Evolutionary conservation across 2,797 vertebrate genomes (phyloP).

Genomic region (Acanthurus tractus): DNA sequence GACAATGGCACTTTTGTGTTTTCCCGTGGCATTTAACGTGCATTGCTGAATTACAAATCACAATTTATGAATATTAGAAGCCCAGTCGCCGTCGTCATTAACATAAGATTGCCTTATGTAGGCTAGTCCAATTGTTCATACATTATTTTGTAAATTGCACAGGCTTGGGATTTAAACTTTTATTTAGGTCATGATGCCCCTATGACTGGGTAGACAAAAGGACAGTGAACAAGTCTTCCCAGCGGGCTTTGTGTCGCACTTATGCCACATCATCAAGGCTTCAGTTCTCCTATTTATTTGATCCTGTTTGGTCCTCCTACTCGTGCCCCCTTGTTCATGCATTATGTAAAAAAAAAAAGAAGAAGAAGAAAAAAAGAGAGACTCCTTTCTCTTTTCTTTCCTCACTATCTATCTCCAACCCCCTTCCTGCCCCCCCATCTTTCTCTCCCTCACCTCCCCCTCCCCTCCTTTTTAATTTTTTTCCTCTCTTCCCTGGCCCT

Average conservation of each 20-base stretch:
- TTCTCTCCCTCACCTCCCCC: constrained; percentile 47
- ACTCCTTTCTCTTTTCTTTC: constrained; percentile 78
- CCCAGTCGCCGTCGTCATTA: constrained; percentile 67
- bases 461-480: constrained; percentile 46
- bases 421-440: constrained; percentile 53
- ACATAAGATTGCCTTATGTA: constrained; percentile 77
- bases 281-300: constrained; percentile 83
- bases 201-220: constrained; percentile 81
- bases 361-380: constrained; percentile 42
- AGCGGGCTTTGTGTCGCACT: constrained; percentile 84
- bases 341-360: constrained; percentile 72
- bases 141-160: constrained; percentile 65
- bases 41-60: constrained; percentile 82
- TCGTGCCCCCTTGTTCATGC: constrained; percentile 79
- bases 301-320: constrained; percentile 79
- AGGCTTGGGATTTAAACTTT: constrained; percentile 79
- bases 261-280: constrained; percentile 84
- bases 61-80: constrained; percentile 78
- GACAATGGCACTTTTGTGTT: constrained; percentile 84
- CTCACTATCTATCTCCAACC: constrained; percentile 47
- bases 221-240: constrained; percentile 82
- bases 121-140: constrained; percentile 72
- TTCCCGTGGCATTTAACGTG: constrained; percentile 80
- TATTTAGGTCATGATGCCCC: constrained; percentile 83
- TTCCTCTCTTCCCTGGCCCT: constrained; percentile 68